Base-by-base conservation (phyloP, 1,140 invertebrate species). In the Orchestia grillus region DNA sequence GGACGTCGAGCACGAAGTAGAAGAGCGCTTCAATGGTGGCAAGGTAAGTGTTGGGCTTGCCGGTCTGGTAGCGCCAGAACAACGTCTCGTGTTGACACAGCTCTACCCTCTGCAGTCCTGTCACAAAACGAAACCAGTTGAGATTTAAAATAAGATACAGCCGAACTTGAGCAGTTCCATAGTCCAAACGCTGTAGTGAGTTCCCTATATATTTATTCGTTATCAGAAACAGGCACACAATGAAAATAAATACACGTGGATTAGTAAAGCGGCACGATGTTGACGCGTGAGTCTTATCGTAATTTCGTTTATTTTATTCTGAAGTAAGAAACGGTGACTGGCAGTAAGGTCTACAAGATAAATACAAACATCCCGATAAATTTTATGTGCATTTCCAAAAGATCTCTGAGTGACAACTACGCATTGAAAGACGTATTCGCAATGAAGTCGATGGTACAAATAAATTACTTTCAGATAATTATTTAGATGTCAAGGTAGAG, bases 1-100 rank as follows among this genome's bases (percentile, higher is more conserved):
- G 98, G 96, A 99, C 97, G 97, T 99, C 99, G 0, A 99, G 97
- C 92, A 99, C 97, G 97, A 99, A 98, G 97, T 99, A 99, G 98
- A 99, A 99, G 96, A 99, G 98, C 16, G 99, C 99, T 98, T 99
- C 99, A 57, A 99, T 98, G 3, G 99, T 99, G 57, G 99, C 98
- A 96, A 99, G 98, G 97, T 99, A 99, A 98, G 99, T 99, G 44
- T 98, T 97, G 8, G 99, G 99, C 97, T 99, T 99, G 41, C 98
- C 98, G 97, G 98, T 98, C 97, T 99, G 99, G 97, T 99, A 98
- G 19, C 99, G 98, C 99, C 99, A 99, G 97, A 99, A 99, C 97
- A 99, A 98, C n/a, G 99, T 99, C 96, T 98, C 98, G 97, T 96
- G 87, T 0, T 94, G 45, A 23, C 45, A 96, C 19, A 97, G 77